These are phyloP conservation scores for Neria commutata DNA, from an alignment of 2,888 invertebrate genomes.

Conservation along the genomic window DNA sequence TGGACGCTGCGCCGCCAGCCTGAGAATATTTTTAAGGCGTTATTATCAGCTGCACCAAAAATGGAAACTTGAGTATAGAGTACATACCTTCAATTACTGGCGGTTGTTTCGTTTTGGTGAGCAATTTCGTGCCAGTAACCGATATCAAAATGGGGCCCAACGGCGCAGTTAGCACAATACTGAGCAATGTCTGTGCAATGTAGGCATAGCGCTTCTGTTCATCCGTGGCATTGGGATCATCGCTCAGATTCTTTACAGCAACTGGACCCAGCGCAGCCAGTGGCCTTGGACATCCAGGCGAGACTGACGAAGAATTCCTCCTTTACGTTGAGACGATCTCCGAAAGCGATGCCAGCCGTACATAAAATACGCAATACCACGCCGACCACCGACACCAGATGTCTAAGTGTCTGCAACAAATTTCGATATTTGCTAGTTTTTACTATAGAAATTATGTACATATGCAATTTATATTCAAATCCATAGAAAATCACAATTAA, in stretches of 20 bases:
- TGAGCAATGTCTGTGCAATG: conserved; percentile 76
- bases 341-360: conserved; percentile 74
- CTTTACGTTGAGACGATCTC: conserved; percentile 81
- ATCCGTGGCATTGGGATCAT: conserved; percentile 60
- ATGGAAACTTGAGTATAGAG: too few relatives aligned
- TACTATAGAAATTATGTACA: too few relatives aligned
- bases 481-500: too few relatives aligned
- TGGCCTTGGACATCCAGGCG: conserved; percentile 96
- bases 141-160: conserved; percentile 83
- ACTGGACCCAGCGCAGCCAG: conserved; percentile 88
- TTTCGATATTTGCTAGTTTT: too few relatives aligned
- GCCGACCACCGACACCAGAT: too few relatives aligned
- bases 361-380: conserved; percentile 70
- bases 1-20: conserved; percentile 83
- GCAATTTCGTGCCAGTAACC: conserved; percentile 75
- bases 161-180: conserved; percentile 84
- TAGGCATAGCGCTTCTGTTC: conserved; percentile 69
- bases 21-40: too few relatives aligned
- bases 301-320: conserved; percentile 91
- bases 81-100: conserved; percentile 71
- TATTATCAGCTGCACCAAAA: too few relatives aligned
- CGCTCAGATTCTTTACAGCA: conserved; percentile 70
- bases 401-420: too few relatives aligned
- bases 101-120: conserved; percentile 78
- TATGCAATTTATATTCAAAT: too few relatives aligned